Evolutionary conservation across 2,888 invertebrate genomes (phyloP), one percentile per base, ranked within the genome.

Genomic region (Platynereis dumerilii): DNA sequence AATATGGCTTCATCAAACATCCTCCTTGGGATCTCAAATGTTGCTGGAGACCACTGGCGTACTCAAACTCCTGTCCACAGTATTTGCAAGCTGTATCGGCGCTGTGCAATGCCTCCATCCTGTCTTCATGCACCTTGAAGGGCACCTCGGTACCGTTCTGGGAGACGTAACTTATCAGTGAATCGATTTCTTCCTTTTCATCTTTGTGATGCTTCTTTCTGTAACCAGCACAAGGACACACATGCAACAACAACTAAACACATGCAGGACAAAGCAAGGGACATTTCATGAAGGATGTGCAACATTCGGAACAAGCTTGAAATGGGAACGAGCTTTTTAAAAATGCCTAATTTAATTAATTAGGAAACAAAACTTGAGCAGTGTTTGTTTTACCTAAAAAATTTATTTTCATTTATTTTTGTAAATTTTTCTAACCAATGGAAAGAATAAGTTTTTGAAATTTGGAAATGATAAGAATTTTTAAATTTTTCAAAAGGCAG

Each of bases 121-220:
- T 68, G 15, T 64, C 58, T 20, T 69, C 67, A 3, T 75, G 73
- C 3, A 70, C 64, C 59, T 76, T 77, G 67, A 77, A 78, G 48
- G 77, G 76, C 70, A 80, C 80, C 12, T 34, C 34, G 12, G 7
- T 34, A 7, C 34, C 34, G 12, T 34, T 34, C 12, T 34, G 34
- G 5, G 34, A 34, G 5, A 34, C 12, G 69, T 80, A 78, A 45
- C 78, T 78, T 67, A 96, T 92, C 5, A 92, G 89, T 71, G 90
- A 90, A 80, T 94, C 93, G 0, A 96, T 92, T 75, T 96, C 94
- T 74, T 94, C 93, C 62, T 94, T 88, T 1, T 91, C 91, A 0
- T 90, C 88, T 83, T 93, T 93, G 0, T 91, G 90, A 78, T 96
- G 96, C 27, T 94, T 89, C 83, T 96, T 96, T 71, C 95, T 81